Evolutionary conservation across 2,113 vertebrate genomes (phyloP).

Genomic region (Clarias magur): DNA sequence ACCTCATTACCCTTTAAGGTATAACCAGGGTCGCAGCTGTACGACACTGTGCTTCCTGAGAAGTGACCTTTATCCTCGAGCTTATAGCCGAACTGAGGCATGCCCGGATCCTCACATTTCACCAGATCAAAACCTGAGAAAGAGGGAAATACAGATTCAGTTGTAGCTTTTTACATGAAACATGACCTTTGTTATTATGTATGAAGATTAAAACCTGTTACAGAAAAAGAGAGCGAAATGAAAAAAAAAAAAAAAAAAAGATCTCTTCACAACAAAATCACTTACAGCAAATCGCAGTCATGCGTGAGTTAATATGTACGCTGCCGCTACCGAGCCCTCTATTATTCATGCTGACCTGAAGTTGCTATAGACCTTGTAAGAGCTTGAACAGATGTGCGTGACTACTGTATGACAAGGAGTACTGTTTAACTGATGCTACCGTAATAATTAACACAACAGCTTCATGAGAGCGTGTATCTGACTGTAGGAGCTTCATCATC

Average conservation of each 20-base stretch:
- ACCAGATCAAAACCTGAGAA: constrained; percentile 90
- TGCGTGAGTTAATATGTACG: background rate
- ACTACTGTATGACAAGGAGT: background rate
- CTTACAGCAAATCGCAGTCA: constrained; percentile 10
- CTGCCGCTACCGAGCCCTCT: background rate
- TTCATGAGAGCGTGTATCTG: background rate
- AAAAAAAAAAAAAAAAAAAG: background rate
- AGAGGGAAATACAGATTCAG: background rate
- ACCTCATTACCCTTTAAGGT: constrained; percentile 80
- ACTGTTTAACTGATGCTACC: background rate
- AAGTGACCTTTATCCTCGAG: constrained; percentile 94
- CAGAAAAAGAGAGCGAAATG: background rate
- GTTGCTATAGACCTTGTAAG: background rate
- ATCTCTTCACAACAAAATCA: background rate
- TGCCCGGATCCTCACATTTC: constrained; percentile 92
- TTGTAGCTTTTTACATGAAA: background rate
- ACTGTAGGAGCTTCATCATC: background rate
- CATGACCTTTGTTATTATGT: background rate
- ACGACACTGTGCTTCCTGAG: constrained; percentile 90
- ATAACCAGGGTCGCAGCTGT: constrained; percentile 92
- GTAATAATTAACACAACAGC: background rate
- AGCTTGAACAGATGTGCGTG: background rate
- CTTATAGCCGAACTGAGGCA: constrained; percentile 92
- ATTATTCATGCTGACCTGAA: constrained; percentile 31
- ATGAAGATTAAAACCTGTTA: constrained; percentile 25